Percentiles rank a stretch among this genome's conserved stretches.
These are phyloP conservation scores for Alectoris magna DNA, from an alignment of 2,797 vertebrate species.

Conservation along the genomic window DNA sequence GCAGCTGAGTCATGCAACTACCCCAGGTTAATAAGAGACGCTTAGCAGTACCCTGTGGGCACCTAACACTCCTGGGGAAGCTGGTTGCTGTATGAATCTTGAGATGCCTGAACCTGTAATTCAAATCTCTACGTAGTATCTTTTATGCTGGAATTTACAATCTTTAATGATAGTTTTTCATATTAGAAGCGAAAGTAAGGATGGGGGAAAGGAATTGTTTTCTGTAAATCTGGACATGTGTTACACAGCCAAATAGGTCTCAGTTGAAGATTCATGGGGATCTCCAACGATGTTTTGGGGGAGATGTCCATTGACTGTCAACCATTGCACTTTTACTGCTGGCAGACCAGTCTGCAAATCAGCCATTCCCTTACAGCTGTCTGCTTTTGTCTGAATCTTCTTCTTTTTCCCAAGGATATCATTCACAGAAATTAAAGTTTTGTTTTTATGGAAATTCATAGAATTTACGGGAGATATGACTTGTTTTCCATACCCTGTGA, in stretches of 20 bases:
- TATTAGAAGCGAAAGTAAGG: background rate
- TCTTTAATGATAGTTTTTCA: background rate
- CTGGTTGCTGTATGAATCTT: rapidly evolving
- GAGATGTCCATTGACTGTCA: background rate
- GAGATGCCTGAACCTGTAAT: rapidly evolving
- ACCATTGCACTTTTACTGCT: background rate
- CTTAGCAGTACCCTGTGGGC: background rate
- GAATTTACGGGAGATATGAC: background rate
- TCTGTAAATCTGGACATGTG: background rate
- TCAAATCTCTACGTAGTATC: background rate
- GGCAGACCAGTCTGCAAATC: background rate
- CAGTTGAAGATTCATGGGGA: background rate
- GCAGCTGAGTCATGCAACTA: background rate
- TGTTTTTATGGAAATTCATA: background rate
- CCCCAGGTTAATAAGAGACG: too few species aligned
- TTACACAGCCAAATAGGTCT: background rate
- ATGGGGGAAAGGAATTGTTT: rapidly evolving
- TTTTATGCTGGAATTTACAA: background rate
- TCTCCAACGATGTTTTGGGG: background rate
- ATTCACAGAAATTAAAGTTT: slow-evolving; percentile 20
- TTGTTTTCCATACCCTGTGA: background rate
- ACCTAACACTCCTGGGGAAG: background rate
- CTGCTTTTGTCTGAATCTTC: background rate
- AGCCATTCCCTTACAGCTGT: background rate
- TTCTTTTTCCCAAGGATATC: background rate